These are phyloP conservation scores for Sapayoa aenigma DNA, from an alignment of 2,113 vertebrate genomes.

Conservation along the genomic window DNA sequence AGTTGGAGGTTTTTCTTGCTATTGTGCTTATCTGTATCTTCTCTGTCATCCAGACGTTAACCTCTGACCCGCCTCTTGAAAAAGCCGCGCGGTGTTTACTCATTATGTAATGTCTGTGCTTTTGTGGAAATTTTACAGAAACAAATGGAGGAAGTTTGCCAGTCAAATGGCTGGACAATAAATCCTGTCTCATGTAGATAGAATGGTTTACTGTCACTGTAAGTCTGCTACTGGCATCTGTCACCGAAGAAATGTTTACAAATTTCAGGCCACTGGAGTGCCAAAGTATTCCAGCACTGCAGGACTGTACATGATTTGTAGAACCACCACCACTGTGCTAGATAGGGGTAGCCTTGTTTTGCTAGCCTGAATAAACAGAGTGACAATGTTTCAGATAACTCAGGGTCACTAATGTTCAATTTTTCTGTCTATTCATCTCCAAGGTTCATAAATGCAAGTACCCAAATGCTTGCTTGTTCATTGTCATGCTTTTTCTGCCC, in stretches of 20 bases:
- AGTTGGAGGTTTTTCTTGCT: slow-evolving; percentile 5
- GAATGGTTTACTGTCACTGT: slow-evolving; percentile 61
- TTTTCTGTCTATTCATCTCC: neutral
- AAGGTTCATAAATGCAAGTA: neutral
- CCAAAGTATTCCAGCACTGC: slow-evolving; percentile 41
- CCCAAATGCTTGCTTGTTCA: neutral
- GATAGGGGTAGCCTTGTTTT: slow-evolving; percentile 8
- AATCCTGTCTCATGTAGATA: slow-evolving; percentile 70
- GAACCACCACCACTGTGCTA: neutral
- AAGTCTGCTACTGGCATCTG: slow-evolving; percentile 56
- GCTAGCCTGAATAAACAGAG: slow-evolving; percentile 43
- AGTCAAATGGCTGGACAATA: slow-evolving; percentile 73
- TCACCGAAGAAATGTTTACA: slow-evolving; percentile 58
- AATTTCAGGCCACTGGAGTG: neutral
- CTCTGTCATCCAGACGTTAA: slow-evolving; percentile 67
- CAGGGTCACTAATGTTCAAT: neutral
- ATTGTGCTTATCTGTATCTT: slow-evolving; percentile 68
- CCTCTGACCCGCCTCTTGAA: slow-evolving; percentile 56
- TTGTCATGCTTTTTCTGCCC: neutral
- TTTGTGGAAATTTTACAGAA: slow-evolving; percentile 73
- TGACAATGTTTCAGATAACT: slow-evolving; percentile 33
- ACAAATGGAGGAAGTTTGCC: slow-evolving; percentile 82
- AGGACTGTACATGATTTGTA: slow-evolving; percentile 15
- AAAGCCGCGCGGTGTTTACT: slow-evolving; percentile 63
- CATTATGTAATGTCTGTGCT: slow-evolving; percentile 80